Base-by-base conservation (phyloP, 1,140 invertebrate species). In the Thaumetopoea pityocampa region DNA sequence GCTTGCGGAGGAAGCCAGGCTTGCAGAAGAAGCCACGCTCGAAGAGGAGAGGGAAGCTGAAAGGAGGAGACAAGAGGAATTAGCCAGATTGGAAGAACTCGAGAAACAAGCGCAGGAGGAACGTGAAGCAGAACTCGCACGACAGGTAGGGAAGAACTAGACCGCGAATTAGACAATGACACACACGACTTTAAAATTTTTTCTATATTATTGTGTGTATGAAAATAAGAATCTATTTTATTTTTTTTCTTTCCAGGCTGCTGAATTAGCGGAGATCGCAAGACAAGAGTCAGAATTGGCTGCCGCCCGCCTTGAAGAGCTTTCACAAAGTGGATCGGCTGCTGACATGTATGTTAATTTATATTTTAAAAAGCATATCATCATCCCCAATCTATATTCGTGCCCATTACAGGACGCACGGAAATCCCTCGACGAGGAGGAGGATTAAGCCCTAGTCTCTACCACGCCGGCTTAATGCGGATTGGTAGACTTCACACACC, bases 221-320 rank as follows among this genome's bases (percentile, higher is more conserved):
- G 35, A 28, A 27, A 32, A 8, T 28, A 27, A 40, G 29, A 28
- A 19, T 33, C 4, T 30, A 22, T 58, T 57, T n/a, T n/a, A n/a
- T n/a, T n/a, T n/a, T n/a, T n/a, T n/a, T n/a, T n/a, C n/a, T n/a
- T 81, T 67, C 29, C 73, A 89, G 85, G 87, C 87, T 52, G 87
- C 86, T 17, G 88, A 89, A 59, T 67, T 90, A 59, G 88, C 87
- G 4, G 90, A 90, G 72, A 85, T 88, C 26, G 88, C 88, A 4
- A 85, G 85, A 63, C 88, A 89, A 76, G 88, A 90, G 65, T 85
- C 85, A 3, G 88, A 89, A 64, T 37, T 87, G 11, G 86, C 83
- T 2, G 89, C 89, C 41, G 86, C 85, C 20, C 87, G 89, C 53
- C 64, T 89, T 18, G 88, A 88, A 40, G 88, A 89, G 64, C 72